These are phyloP conservation scores for Epistrophe eligans DNA, from an alignment of 2,888 invertebrate species.

Conservation along the genomic window DNA sequence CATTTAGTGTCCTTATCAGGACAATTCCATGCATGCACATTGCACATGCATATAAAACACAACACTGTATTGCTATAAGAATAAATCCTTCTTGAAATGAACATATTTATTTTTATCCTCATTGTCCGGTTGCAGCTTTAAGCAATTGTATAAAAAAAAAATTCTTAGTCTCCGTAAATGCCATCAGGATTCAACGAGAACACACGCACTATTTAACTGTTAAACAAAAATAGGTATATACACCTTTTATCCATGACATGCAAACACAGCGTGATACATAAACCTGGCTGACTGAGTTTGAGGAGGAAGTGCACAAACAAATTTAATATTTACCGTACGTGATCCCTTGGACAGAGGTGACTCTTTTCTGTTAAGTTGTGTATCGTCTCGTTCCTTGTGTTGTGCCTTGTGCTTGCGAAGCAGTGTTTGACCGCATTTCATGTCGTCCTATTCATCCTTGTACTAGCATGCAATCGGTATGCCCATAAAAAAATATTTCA, in stretches of 20 bases:
- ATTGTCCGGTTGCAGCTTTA: background rate
- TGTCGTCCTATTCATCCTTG: slow-evolving; percentile 66
- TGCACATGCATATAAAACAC: slow-evolving; percentile 17
- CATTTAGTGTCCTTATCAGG: slow-evolving; percentile 36
- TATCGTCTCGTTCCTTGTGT: slow-evolving; percentile 6
- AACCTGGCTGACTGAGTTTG: slow-evolving; percentile 6
- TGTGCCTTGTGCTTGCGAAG: background rate
- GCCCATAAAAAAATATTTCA: slow-evolving; percentile 51
- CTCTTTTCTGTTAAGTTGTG: slow-evolving; percentile 11
- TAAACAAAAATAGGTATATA: slow-evolving; percentile 40
- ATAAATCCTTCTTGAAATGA: slow-evolving; percentile 34
- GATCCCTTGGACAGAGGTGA: slow-evolving; percentile 52
- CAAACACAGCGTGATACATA: slow-evolving; percentile 47
- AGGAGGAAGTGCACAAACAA: slow-evolving; percentile 58
- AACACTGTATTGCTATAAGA: background rate
- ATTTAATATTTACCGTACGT: slow-evolving; percentile 74
- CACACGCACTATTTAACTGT: slow-evolving; percentile 64
- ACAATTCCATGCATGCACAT: slow-evolving; percentile 40
- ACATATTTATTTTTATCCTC: slow-evolving; percentile 17
- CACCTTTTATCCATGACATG: slow-evolving; percentile 48
- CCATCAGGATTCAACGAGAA: slow-evolving; percentile 30
- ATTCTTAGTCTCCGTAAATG: slow-evolving; percentile 36
- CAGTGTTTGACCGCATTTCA: slow-evolving; percentile 59
- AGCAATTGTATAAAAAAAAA: slow-evolving; percentile 39
- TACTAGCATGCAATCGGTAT: slow-evolving; percentile 71